These are phyloP conservation scores for Chloroceryle amazona DNA, from an alignment of 2,797 vertebrate species.

Conservation along the genomic window DNA sequence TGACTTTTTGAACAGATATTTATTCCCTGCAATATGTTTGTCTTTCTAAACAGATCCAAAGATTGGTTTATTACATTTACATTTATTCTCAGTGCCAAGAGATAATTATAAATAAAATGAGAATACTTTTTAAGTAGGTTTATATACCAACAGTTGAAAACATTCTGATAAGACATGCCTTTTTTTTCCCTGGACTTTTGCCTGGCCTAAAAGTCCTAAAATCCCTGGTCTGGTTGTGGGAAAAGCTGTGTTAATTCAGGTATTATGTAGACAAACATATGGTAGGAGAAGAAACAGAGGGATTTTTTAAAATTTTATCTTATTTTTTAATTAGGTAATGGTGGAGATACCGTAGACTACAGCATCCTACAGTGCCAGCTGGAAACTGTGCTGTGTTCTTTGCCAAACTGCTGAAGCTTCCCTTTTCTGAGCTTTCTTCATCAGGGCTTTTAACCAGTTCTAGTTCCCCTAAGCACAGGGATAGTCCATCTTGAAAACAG, in stretches of 20 bases:
- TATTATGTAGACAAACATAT: not conserved
- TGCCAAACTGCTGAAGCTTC: constrained; percentile 14
- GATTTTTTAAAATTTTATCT: not conserved
- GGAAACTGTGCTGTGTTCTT: not conserved
- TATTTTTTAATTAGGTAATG: constrained; percentile 10
- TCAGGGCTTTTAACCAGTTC: not conserved
- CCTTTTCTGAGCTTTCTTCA: not conserved
- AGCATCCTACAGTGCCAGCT: not conserved
- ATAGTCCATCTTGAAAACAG: not conserved
- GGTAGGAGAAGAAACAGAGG: not conserved
- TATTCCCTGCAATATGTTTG: constrained; percentile 13
- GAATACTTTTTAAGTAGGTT: not conserved
- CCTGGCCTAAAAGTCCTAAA: not conserved
- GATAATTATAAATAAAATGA: not conserved
- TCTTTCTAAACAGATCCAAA: constrained; percentile 11
- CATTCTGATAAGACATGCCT: not conserved
- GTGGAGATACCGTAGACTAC: constrained; percentile 1
- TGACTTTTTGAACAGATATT: not conserved
- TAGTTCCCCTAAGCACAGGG: not conserved
- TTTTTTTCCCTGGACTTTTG: not conserved
- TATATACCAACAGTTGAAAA: not conserved
- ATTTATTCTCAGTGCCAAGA: not conserved
- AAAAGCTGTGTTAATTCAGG: not conserved
- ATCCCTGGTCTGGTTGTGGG: not conserved
- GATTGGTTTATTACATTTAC: not conserved